phyloP scores from a whole-genome alignment of 2,888 invertebrate genomes.

The Labia minor region DNA sequence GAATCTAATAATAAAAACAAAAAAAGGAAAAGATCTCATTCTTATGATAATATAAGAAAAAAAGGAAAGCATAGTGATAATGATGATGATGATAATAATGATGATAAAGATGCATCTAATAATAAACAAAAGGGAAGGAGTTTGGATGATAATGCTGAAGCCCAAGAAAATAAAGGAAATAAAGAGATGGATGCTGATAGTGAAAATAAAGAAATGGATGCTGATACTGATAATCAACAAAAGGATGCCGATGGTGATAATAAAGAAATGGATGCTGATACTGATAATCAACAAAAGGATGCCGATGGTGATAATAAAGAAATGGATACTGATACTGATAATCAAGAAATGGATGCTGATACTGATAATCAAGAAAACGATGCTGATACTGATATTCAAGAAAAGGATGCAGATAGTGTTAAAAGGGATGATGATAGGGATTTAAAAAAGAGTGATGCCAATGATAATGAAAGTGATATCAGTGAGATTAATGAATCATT shows the following conservation, averaged over 20 bases:
- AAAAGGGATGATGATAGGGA: not conserved
- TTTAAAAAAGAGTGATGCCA: too few relatives aligned
- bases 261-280: not conserved
- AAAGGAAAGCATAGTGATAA: not conserved
- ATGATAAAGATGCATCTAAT: conserved; percentile 31
- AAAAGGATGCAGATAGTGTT: not conserved
- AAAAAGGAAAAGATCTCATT: not conserved
- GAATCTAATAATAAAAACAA: not conserved
- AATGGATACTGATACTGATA: conserved; percentile 13
- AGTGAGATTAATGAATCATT: not conserved
- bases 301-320: too few relatives aligned
- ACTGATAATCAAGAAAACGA: not conserved
- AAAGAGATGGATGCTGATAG: too few relatives aligned
- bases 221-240: not conserved
- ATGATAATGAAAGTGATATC: conserved; percentile 8
- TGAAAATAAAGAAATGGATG: not conserved
- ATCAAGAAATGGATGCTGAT: too few relatives aligned
- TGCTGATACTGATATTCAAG: not conserved
- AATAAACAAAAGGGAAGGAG: conserved; percentile 15
- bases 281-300: too few relatives aligned
- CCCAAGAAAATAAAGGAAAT: conserved; percentile 9
- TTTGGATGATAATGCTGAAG: conserved; percentile 13
- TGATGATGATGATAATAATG: conserved; percentile 25
- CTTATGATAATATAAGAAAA: not conserved
- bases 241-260: not conserved